A percentile compares a stretch with the other conserved stretches of the same genome.
These are phyloP conservation scores for Eospalax fontanierii DNA, from an alignment of 2,797 vertebrate genomes.

Conservation along the genomic window DNA sequence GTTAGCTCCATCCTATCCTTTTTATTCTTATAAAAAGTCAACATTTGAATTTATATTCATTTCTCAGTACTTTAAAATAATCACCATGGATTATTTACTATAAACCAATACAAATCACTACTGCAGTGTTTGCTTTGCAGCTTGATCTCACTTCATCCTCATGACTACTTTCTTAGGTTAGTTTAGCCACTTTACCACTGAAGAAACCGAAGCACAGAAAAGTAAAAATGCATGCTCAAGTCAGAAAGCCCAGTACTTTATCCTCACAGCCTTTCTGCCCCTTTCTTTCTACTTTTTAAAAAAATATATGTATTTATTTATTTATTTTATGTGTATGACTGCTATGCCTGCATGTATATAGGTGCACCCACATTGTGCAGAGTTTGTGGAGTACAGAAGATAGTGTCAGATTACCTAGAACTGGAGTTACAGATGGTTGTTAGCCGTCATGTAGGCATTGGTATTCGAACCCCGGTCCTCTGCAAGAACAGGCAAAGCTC, in stretches of 20 bases:
- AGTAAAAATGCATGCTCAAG: not conserved
- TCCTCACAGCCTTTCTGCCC: not conserved
- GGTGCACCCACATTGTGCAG: too few relatives aligned
- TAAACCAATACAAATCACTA: not conserved
- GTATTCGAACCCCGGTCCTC: too few relatives aligned
- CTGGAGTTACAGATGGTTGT: too few relatives aligned
- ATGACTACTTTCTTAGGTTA: constrained; percentile 32
- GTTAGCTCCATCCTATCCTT: not conserved
- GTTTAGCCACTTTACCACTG: constrained; percentile 1
- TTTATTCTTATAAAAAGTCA: constrained; percentile 50
- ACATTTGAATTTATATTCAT: constrained; percentile 35
- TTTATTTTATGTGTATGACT: too few relatives aligned
- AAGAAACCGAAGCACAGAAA: constrained; percentile 21
- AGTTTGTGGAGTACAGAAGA: too few relatives aligned
- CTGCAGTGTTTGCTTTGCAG: not conserved
- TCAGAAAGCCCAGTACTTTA: constrained; percentile 10
- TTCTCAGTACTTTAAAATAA: constrained; percentile 44
- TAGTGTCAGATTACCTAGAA: too few relatives aligned
- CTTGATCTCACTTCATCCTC: constrained; percentile 8
- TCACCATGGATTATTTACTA: not conserved
- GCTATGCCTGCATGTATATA: too few relatives aligned
- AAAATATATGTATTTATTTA: too few relatives aligned
- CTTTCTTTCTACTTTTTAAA: too few relatives aligned
- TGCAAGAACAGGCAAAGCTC: too few relatives aligned
- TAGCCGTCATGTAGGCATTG: too few relatives aligned